Evolutionary conservation across 2,113 vertebrate genomes (phyloP), one percentile per base, ranked within the genome.

Genomic region (Chrysemys picta): DNA sequence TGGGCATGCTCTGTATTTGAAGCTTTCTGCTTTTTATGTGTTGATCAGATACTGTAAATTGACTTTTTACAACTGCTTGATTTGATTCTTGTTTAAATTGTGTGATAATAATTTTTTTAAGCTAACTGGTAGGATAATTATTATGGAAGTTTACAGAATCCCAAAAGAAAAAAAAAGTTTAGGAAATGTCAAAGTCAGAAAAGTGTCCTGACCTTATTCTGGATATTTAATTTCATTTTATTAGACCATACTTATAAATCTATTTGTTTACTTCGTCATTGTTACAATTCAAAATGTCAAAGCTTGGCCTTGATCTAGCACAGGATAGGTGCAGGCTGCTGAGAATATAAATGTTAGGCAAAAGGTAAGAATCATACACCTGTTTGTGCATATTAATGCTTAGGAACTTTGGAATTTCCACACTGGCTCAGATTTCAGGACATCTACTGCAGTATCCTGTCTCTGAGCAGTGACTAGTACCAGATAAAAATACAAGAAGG

Each of bases 21-120:
- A 0, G 0, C 22, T 22, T 81, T 49, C n/a, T 53, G 8, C 8
- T 29, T 84, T 80, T 78, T 57, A 21, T 84, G 35, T 78, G 16
- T 13, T 49, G 25, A 78, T 52, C 1, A 59, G 8, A 31, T 81
- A 72, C 5, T 2, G 25, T 79, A 56, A 85, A 62, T 5, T 49
- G 75, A 38, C 22, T 50, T 57, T 50, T 19, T 49, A 54, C 4
- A 80, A 72, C 14, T 80, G 29, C 12, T 89, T 75, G 10, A 56
- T 31, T 72, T 76, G 5, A 1, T 52, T 88, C 84, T 86, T 80
- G 1, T 79, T 85, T 38, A 62, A 89, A 82, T 38, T 87, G 1
- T 84, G 35, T 42, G 11, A 17, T 54, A 93, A 59, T 1, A 5
- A 13, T 62, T 85, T 57, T 27, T 29, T 29, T 29, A 62, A 50